Evolutionary conservation across 2,113 vertebrate species (phyloP).

Genomic region (Donacobius atricapilla): DNA sequence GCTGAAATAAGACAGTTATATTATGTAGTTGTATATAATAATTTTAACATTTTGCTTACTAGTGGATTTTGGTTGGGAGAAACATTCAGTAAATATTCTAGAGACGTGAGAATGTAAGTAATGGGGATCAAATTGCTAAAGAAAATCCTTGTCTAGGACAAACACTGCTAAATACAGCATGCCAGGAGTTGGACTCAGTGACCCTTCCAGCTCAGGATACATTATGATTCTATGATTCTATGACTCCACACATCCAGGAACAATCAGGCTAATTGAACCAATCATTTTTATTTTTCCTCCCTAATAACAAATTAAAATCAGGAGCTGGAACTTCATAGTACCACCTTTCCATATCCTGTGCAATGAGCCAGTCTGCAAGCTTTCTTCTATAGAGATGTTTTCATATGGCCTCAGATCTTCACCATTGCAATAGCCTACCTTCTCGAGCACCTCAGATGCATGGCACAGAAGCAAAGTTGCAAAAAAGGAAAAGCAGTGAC

Average conservation of each 20-base stretch:
- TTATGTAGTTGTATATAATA: neutral
- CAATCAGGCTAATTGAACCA: neutral
- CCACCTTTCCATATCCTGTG: neutral
- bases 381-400: neutral
- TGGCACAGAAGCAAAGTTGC: neutral
- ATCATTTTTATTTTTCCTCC: neutral
- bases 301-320: neutral
- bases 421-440: neutral
- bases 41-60: neutral
- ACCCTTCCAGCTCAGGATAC: neutral
- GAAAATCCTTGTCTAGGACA: neutral
- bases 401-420: neutral
- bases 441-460: neutral
- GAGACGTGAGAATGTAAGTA: neutral
- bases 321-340: neutral
- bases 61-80: neutral
- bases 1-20: neutral
- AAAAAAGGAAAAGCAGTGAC: neutral
- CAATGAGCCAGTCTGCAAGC: neutral
- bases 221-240: neutral
- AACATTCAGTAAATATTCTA: neutral
- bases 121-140: neutral
- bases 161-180: neutral
- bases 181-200: neutral
- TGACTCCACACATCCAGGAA: neutral